Evolutionary conservation across 1,140 invertebrate species (phyloP).

Genomic region (Drosophila arawakana): DNA sequence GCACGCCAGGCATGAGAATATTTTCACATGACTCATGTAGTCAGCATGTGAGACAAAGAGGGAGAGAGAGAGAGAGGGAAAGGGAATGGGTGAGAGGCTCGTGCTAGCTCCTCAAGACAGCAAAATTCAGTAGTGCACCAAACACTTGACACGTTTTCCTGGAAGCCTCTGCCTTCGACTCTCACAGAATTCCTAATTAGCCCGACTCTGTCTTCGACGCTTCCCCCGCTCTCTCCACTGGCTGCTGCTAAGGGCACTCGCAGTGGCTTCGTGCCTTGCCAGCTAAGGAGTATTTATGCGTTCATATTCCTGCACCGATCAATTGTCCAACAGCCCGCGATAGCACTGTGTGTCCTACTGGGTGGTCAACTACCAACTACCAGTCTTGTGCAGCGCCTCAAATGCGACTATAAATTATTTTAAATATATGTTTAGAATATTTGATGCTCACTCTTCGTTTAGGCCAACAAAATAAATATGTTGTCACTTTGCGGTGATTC

Average conservation of each 20-base stretch:
- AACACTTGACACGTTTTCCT: conserved; percentile 63
- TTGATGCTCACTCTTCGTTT: conserved; percentile 50
- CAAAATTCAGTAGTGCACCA: conserved; percentile 11
- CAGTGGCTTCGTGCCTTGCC: conserved; percentile 18
- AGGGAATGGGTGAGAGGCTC: conserved; percentile 37
- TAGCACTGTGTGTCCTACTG: conserved; percentile 35
- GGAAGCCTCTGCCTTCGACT: conserved; percentile 48
- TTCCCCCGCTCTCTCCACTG: neutral
- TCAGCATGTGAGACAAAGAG: neutral
- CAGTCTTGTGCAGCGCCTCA: conserved; percentile 53
- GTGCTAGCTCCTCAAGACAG: conserved; percentile 50
- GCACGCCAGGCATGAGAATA: conserved; percentile 59
- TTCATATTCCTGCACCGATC: conserved; percentile 69
- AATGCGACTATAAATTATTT: conserved; percentile 77
- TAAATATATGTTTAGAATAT: conserved; percentile 57
- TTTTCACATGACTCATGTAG: conserved; percentile 61
- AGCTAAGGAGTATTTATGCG: conserved; percentile 65
- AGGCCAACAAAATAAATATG: conserved; percentile 21
- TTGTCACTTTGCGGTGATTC: conserved; percentile 55
- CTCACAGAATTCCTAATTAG: conserved; percentile 76
- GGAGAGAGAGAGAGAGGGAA: no score
- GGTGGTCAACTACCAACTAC: conserved; percentile 60
- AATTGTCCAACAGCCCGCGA: conserved; percentile 54
- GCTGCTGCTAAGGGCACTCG: conserved; percentile 30
- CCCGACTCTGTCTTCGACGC: conserved; percentile 2